phyloP scores from a whole-genome alignment of 2,888 invertebrate genomes.

The Spodoptera picta region DNA sequence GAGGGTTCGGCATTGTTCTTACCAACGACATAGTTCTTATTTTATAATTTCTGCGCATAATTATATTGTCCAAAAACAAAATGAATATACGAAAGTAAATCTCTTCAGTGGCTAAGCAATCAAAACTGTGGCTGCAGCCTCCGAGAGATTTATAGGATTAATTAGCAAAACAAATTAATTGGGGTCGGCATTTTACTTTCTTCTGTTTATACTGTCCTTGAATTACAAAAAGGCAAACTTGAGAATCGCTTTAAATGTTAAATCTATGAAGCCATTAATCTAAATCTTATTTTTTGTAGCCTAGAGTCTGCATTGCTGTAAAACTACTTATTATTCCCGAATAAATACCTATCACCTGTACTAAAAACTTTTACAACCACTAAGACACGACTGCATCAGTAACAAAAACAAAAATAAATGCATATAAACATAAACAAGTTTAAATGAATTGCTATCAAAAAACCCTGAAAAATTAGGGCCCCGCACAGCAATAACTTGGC shows the following conservation, averaged over 20 bases:
- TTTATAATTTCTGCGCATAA: background rate
- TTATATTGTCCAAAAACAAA: constrained; percentile 6
- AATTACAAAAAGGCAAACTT: constrained; percentile 26
- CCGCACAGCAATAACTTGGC: constrained; percentile 68
- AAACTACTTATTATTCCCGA: background rate
- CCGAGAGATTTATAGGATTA: constrained; percentile 47
- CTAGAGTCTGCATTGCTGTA: background rate
- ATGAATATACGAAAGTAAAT: constrained; percentile 17
- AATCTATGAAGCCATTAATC: background rate
- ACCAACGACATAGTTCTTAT: background rate
- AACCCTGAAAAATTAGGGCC: constrained; percentile 43
- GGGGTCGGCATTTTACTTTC: constrained; percentile 32
- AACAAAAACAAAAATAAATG: background rate
- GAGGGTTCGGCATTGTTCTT: too few species aligned
- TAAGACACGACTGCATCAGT: too few species aligned
- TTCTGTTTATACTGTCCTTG: constrained; percentile 22
- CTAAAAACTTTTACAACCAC: too few species aligned
- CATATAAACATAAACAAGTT: too few species aligned
- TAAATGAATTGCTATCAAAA: constrained; percentile 24
- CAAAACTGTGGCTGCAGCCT: constrained; percentile 46
- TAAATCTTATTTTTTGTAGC: background rate
- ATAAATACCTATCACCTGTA: too few species aligned
- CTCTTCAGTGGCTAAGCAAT: constrained; percentile 25
- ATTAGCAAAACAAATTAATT: constrained; percentile 50
- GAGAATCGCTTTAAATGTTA: constrained; percentile 8